Percentiles rank a stretch among this genome's conserved stretches.
phyloP scores from a whole-genome alignment of 2,113 vertebrate genomes.

The Otolemur garnettii region DNA sequence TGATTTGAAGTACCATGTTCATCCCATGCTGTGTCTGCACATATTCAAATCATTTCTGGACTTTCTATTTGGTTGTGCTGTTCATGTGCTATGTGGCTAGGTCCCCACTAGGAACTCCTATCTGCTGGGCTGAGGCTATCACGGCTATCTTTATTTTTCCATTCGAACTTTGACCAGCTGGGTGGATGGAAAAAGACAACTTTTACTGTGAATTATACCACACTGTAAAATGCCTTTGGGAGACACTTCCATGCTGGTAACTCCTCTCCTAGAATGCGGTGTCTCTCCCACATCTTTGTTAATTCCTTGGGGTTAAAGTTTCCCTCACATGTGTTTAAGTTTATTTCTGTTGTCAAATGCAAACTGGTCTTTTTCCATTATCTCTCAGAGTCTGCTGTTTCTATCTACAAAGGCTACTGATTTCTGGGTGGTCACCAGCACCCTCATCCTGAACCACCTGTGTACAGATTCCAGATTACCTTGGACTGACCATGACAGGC shows the following conservation, averaged over 20 bases:
- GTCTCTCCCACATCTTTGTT: no score
- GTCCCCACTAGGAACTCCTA: no score
- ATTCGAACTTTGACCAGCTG: no score
- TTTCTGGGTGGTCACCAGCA: rapidly evolving
- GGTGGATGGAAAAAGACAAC: no score
- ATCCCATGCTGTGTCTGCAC: no score
- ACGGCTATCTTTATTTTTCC: no score
- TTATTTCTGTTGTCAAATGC: neutral
- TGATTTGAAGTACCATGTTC: no score
- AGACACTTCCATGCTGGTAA: neutral
- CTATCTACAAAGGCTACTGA: rapidly evolving
- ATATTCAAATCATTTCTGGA: no score
- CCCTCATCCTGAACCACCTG: rapidly evolving
- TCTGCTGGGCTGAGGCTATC: no score
- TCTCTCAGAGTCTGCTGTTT: neutral
- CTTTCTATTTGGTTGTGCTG: no score
- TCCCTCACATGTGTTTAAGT: neutral
- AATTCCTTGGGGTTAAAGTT: neutral
- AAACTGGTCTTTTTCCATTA: neutral
- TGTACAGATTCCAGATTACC: neutral
- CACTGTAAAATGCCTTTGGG: rapidly evolving
- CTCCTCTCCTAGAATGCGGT: no score
- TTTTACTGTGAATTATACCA: neutral
- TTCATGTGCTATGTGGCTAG: no score
- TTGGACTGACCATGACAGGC: rapidly evolving